Base-by-base conservation (phyloP, 1,140 invertebrate genomes). In the Adoxophyes honmai region DNA sequence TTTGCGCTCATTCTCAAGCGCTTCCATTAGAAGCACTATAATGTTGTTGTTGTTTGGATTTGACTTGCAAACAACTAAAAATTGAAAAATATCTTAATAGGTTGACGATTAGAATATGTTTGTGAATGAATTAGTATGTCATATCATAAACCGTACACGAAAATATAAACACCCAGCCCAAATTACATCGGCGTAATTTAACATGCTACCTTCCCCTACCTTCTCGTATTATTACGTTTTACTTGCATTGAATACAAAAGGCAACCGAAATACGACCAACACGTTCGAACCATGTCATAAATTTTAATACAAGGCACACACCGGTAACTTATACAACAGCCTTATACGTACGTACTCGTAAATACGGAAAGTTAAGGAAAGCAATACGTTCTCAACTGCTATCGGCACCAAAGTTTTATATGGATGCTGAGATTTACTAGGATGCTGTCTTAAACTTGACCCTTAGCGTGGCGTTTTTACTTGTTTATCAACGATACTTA, bases 361-460 rank as follows among this genome's bases (percentile, higher is more conserved):
- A 13, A 59, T 61, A 37, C 42, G 56, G 55, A 65, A 60, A 65
- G 39, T 61, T 65, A n/a, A 55, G 42, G 18, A 10, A 36, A 35
- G 28, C 38, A 48, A 57, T 39, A 58, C 35, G 33, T 38, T 35
- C 33, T 10, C n/a, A 62, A 57, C 55, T 36, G n/a, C n/a, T n/a
- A 57, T 57, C 34, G 55, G 11, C 21, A 8, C 9, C 10, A 9
- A 38, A 34, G 21, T 28, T 28, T 28, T 28, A 48, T 48, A 16
- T 16, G n/a, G 14, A 21, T 52, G 36, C 34, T 51, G 8, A 36
- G 52, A 52, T 52, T 28, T 28, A 28, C 21, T 28, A 28, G 6
- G 21, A 28, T 28, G 21, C 2, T 6, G 21, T 28, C 21, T 28
- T 28, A 28, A 28, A 28, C 21, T 28, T 28, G 21, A 28, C 21